Conservation (phyloP, 2,888 invertebrate species). For the Noctua fimbriata region DNA sequence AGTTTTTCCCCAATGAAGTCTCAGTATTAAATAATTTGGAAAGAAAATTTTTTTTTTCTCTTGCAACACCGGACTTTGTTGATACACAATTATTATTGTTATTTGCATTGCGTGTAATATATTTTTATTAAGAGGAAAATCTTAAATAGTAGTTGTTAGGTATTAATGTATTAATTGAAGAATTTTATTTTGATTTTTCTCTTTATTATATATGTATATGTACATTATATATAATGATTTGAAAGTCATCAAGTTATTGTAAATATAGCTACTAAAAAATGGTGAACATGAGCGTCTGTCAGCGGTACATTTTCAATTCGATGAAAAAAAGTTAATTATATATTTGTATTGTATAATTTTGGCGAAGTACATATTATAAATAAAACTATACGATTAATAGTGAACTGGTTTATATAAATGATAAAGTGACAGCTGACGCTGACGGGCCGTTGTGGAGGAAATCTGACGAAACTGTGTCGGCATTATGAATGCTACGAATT, state of each 20-base stretch:
- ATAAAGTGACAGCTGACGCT: slow-evolving; percentile 76
- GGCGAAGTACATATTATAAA: slow-evolving; percentile 79
- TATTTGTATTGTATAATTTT: slow-evolving; percentile 88
- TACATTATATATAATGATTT: slow-evolving; percentile 88
- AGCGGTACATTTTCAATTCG: slow-evolving; percentile 79
- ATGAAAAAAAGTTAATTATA: slow-evolving; percentile 81
- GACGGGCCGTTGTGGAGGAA: slow-evolving; percentile 79
- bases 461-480: slow-evolving; percentile 85
- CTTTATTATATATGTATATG: slow-evolving; percentile 88
- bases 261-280: slow-evolving; percentile 87
- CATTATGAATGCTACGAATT: slow-evolving; percentile 91
- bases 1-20: slow-evolving; percentile 74
- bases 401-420: slow-evolving; percentile 80
- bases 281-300: slow-evolving; percentile 82
- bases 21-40: slow-evolving; percentile 84
- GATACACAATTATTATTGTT: slow-evolving; percentile 84
- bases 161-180: slow-evolving; percentile 90
- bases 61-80: slow-evolving; percentile 83
- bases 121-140: slow-evolving; percentile 89
- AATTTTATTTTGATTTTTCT: slow-evolving; percentile 90
- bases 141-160: slow-evolving; percentile 89
- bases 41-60: slow-evolving; percentile 68
- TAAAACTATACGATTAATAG: slow-evolving; percentile 76
- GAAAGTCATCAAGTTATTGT: slow-evolving; percentile 88
- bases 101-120: slow-evolving; percentile 88